A percentile compares a stretch with the other conserved stretches of the same genome.
Evolutionary conservation across 1,140 invertebrate genomes (phyloP).

Genomic region (Popillia japonica): DNA sequence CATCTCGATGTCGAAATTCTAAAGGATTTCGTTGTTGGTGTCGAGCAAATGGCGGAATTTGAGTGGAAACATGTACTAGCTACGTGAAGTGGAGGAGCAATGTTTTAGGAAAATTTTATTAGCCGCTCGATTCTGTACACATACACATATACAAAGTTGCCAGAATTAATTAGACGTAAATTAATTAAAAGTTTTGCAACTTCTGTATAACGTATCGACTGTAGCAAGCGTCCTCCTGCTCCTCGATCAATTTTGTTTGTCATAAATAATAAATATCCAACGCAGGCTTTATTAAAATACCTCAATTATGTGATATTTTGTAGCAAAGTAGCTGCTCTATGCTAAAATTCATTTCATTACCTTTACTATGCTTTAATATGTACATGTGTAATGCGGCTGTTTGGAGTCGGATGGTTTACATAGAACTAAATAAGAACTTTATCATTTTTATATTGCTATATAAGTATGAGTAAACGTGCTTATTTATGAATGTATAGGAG

Average conservation of each 20-base stretch:
- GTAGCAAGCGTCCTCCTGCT: background rate
- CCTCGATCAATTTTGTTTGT: constrained; percentile 24
- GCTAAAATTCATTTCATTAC: background rate
- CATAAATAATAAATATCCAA: background rate
- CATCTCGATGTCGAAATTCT: constrained; percentile 28
- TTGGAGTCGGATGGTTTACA: too few relatives aligned
- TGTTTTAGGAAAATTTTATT: constrained; percentile 23
- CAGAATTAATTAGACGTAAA: constrained; percentile 26
- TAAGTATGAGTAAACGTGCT: too few relatives aligned
- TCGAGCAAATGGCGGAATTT: background rate
- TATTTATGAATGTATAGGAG: too few relatives aligned
- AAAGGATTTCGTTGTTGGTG: constrained; percentile 14
- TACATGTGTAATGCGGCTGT: too few relatives aligned
- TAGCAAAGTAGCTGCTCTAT: background rate
- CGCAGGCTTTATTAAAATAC: background rate
- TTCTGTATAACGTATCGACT: constrained; percentile 11
- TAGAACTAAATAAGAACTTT: too few relatives aligned
- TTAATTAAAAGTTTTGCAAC: constrained; percentile 21
- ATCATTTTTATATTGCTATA: too few relatives aligned
- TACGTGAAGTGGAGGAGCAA: background rate
- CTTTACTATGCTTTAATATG: too few relatives aligned
- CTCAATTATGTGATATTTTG: background rate
- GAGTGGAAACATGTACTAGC: background rate
- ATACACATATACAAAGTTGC: constrained; percentile 27
- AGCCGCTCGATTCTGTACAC: background rate